phyloP scores from a whole-genome alignment of 2,888 invertebrate genomes.

The Zootermopsis nevadensis region DNA sequence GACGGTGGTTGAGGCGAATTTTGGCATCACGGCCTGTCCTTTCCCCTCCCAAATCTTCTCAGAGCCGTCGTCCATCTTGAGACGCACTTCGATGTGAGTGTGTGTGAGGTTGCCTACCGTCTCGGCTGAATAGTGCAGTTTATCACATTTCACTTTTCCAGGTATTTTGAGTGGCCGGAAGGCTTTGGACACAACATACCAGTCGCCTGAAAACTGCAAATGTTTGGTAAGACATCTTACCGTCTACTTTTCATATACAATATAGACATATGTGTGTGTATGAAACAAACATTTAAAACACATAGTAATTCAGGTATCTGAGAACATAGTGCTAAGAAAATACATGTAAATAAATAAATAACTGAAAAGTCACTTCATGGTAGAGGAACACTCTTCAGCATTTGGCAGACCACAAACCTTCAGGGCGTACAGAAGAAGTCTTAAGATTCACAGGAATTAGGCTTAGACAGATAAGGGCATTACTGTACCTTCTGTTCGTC shows the following conservation, averaged over 20 bases:
- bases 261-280: no score
- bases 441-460: no score
- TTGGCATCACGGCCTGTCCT: background rate
- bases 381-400: no score
- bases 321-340: no score
- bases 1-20: background rate
- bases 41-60: constrained; percentile 3
- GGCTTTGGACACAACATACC: constrained; percentile 9
- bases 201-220: constrained; percentile 18
- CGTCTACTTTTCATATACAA: no score
- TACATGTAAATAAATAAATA: no score
- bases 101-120: constrained; percentile 12
- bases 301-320: no score
- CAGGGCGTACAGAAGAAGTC: no score
- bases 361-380: no score
- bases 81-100: background rate
- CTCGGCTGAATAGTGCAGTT: constrained; percentile 16
- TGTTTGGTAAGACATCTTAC: background rate
- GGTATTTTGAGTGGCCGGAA: background rate
- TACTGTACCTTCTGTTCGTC: constrained; percentile 3
- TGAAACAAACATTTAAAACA: no score
- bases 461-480: no score
- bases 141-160: background rate
- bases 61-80: constrained; percentile 10
- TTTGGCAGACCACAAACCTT: no score